Percentiles rank a stretch among this genome's conserved stretches.
Conservation (phyloP, 30 jellyfish, hydroid and myxozoan species). For the Chironex yamaguchii region DNA sequence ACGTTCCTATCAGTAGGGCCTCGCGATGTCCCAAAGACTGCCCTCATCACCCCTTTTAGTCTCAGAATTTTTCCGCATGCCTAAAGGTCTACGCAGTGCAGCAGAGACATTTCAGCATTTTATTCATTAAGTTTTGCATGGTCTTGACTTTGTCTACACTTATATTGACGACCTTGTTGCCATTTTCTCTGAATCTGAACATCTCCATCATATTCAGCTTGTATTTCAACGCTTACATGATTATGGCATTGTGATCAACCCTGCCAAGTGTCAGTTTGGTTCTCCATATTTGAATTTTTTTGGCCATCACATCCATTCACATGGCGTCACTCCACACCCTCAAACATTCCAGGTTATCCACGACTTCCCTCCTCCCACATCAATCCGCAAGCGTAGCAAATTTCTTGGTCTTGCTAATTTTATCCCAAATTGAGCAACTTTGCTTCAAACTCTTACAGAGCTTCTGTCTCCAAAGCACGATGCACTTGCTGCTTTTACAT, state of each 20-base stretch:
- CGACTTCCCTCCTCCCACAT: slow-evolving; percentile 24
- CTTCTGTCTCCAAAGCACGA: slow-evolving; percentile 26
- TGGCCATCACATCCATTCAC: slow-evolving; percentile 8
- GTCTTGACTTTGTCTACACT: slow-evolving; percentile 9
- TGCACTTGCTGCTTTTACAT: slow-evolving; percentile 7
- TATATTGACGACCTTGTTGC: slow-evolving; percentile 41
- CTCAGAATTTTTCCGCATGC: too few species aligned
- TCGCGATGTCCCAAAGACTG: too few species aligned
- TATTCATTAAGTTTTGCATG: neutral
- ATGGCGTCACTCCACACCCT: slow-evolving; percentile 6
- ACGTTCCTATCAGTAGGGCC: too few species aligned
- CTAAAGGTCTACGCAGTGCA: too few species aligned
- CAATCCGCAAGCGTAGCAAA: slow-evolving; percentile 29
- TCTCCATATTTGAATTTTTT: neutral
- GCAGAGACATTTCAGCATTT: slow-evolving; percentile 36
- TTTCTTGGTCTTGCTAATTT: slow-evolving; percentile 40
- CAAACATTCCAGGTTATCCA: neutral
- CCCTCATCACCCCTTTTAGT: too few species aligned
- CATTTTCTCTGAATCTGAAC: neutral
- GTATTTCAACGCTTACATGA: slow-evolving; percentile 7
- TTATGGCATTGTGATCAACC: neutral
- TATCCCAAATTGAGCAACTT: slow-evolving; percentile 44
- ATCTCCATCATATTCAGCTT: neutral
- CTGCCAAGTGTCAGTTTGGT: slow-evolving; percentile 28
- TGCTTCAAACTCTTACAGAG: slow-evolving; percentile 31